Evolutionary conservation across 2,113 vertebrate species (phyloP).

Genomic region (Ariopsis seemanni): DNA sequence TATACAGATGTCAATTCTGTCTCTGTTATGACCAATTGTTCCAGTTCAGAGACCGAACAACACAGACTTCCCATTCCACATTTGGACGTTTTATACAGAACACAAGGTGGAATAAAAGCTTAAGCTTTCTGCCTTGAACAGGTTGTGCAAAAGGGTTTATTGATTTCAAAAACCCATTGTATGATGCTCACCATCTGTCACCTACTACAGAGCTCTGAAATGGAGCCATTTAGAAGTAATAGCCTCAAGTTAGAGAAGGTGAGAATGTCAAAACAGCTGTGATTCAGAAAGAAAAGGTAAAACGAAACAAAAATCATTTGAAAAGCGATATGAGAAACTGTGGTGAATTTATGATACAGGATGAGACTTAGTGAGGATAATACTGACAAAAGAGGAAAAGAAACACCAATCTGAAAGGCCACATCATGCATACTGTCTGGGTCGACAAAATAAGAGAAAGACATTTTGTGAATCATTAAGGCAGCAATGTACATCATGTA

Average conservation of each 20-base stretch:
- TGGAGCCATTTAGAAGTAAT: background rate
- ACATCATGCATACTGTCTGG: background rate
- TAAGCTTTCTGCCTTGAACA: no score
- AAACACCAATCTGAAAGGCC: background rate
- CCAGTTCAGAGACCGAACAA: no score
- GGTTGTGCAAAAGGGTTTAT: background rate
- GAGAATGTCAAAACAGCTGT: background rate
- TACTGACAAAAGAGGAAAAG: background rate
- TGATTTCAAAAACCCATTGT: background rate
- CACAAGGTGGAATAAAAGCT: no score
- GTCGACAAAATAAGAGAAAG: background rate
- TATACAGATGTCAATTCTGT: no score
- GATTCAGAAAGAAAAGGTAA: background rate
- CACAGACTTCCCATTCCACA: no score
- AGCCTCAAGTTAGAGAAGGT: background rate
- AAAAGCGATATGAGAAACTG: background rate
- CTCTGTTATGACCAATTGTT: no score
- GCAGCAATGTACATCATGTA: no score
- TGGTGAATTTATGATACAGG: background rate
- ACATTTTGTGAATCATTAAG: background rate
- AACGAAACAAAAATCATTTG: no score
- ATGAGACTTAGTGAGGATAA: background rate
- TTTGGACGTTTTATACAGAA: no score
- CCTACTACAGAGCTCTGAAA: conserved; percentile 13
- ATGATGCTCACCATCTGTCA: conserved; percentile 29